phyloP scores from a whole-genome alignment of 1,140 invertebrate species.

The Ceratoteleas bidentatus region DNA sequence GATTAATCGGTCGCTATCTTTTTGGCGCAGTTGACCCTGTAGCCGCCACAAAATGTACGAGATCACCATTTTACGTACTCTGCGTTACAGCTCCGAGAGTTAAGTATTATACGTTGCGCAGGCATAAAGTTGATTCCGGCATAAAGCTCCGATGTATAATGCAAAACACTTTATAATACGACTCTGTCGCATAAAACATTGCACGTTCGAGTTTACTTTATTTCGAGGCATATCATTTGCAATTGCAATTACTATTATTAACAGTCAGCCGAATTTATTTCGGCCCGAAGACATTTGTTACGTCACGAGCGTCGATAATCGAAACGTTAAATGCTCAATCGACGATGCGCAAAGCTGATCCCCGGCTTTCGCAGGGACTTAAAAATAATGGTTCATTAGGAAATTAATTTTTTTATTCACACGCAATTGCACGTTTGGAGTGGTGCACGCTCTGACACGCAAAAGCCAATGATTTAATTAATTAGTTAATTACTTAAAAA shows the following conservation, averaged over 20 bases:
- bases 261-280: conserved; percentile 4
- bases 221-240: conserved; percentile 9
- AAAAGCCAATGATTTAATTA: background rate
- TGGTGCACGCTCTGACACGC: background rate
- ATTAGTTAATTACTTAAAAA: too few species aligned
- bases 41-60: conserved; percentile 59
- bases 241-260: conserved; percentile 32
- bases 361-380: background rate
- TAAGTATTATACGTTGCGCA: conserved; percentile 50
- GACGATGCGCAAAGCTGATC: too few species aligned
- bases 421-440: background rate
- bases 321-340: too few species aligned
- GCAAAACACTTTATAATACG: conserved; percentile 55
- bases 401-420: conserved; percentile 4
- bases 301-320: too few species aligned
- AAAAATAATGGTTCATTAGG: conserved; percentile 4
- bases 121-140: conserved; percentile 56
- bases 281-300: too few species aligned
- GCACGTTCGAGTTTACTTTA: conserved; percentile 23
- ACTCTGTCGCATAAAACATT: conserved; percentile 53
- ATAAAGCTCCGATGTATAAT: conserved; percentile 56
- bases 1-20: conserved; percentile 64
- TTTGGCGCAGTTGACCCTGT: conserved; percentile 57
- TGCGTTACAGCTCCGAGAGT: conserved; percentile 41
- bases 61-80: conserved; percentile 56